phyloP scores from a whole-genome alignment of 2,888 invertebrate genomes.

The Drosophila fungiperda region DNA sequence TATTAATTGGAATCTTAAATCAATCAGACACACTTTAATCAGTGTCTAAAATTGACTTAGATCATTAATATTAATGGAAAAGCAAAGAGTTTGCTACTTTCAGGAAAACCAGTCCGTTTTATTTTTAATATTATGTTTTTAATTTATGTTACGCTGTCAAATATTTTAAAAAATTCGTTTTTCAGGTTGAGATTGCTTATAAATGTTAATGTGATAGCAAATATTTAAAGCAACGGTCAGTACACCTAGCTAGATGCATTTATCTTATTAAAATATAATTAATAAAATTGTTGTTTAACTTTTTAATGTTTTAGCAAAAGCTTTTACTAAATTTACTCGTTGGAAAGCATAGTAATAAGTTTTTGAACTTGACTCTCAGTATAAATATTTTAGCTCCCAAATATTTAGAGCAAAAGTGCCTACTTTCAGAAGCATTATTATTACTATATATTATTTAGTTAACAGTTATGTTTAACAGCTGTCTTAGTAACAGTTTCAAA shows the following conservation, averaged over 20 bases:
- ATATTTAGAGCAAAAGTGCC: neutral
- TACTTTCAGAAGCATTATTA: neutral
- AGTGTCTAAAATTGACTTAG: neutral
- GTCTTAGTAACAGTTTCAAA: neutral
- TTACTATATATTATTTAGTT: neutral
- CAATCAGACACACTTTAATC: neutral
- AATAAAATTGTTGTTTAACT: too few relatives aligned
- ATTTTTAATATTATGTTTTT: neutral
- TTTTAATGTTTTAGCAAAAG: too few relatives aligned
- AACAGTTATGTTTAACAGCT: neutral
- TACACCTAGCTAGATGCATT: too few relatives aligned
- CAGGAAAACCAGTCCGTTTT: neutral
- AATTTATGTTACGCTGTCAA: neutral
- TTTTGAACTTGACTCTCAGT: neutral
- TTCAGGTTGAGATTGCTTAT: neutral
- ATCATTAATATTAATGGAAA: neutral
- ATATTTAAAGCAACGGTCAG: too few relatives aligned
- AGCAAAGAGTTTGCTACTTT: neutral
- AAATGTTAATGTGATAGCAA: too few relatives aligned
- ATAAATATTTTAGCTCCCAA: neutral
- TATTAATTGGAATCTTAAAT: neutral
- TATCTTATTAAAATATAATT: too few relatives aligned
- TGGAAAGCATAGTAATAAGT: neutral
- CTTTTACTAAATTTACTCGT: too few relatives aligned
- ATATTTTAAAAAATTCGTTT: neutral